Evolutionary conservation across 1,140 invertebrate species (phyloP), one percentile per base, ranked within the genome.

Genomic region (Drosophila cardini): DNA sequence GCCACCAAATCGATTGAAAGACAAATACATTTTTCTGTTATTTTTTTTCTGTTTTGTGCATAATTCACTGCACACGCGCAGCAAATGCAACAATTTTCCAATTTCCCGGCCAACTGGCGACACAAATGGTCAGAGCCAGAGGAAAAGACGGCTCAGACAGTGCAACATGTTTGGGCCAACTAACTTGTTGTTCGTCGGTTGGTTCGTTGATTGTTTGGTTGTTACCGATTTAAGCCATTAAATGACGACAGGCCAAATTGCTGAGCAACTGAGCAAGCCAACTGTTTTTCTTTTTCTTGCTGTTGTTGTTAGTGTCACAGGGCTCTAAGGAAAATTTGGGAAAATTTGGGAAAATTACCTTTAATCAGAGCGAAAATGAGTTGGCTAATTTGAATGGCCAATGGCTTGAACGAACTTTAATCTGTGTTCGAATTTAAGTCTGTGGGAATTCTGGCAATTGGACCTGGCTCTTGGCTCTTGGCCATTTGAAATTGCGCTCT

Each of bases 291-390:
- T 38, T 13, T 50, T 61, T 57, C 34, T 26, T 34, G 58, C 72
- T 53, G 58, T 65, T 72, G 76, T 76, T 84, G 76, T 65, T 46
- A 50, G 45, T 87, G 84, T 89, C 80, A 78, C 85, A 80, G 73
- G 73, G 68, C 55, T 75, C 55, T 70, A 71, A 71, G 67, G 80
- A 78, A 85, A 79, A 90, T 82, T 90, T 90, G 60, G 67, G 80
- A 78, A 85, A 79, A 90, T 82, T 90, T 90, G 60, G 82, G 82
- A 87, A 90, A 90, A 90, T 90, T 90, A 73, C 82, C 70, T 82
- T 90, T 86, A 90, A 90, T 90, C 87, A 90, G 86, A 74, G 85
- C 84, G 83, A 87, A 87, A 87, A 83, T 87, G 79, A 87, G 83
- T 76, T 78, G 76, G 64, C 61, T 87, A 87, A 86, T 86, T 86